A percentile compares a stretch with the other conserved stretches of the same genome.
Conservation (phyloP, 1,140 invertebrate genomes). For the Condylostylus longicornis region DNA sequence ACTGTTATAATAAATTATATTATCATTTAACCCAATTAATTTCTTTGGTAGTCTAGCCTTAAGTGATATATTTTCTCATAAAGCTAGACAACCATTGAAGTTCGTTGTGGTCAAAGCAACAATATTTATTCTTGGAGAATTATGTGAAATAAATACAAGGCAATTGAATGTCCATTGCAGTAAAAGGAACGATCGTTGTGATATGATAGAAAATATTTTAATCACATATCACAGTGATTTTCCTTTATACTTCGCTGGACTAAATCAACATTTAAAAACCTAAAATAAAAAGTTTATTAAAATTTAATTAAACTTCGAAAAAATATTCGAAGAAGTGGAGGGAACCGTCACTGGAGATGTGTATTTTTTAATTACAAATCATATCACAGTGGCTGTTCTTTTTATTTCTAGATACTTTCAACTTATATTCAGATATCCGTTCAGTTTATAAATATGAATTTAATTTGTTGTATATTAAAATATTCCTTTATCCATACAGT, state of each 20-base stretch:
- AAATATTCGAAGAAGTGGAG: constrained; percentile 13
- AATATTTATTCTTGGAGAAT: not conserved
- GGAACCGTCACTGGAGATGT: constrained; percentile 24
- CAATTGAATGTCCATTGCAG: constrained; percentile 4
- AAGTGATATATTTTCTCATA: constrained; percentile 25
- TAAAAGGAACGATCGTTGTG: constrained; percentile 32
- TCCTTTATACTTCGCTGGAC: constrained; percentile 27
- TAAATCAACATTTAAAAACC: constrained; percentile 2
- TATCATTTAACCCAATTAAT: constrained; percentile 17
- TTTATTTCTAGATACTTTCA: too few relatives aligned
- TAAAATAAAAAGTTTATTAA: not conserved
- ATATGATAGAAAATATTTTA: constrained; percentile 20
- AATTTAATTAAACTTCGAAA: not conserved
- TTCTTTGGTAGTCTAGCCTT: constrained; percentile 31
- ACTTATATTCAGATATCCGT: too few relatives aligned
- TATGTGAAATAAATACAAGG: not conserved
- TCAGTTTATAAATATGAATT: too few relatives aligned
- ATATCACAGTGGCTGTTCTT: constrained; percentile 32
- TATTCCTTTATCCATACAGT: too few relatives aligned
- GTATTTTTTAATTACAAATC: constrained; percentile 7
- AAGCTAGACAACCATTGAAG: constrained; percentile 32
- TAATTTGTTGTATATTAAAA: too few relatives aligned
- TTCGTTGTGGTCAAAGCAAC: constrained; percentile 25
- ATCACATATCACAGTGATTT: constrained; percentile 32
- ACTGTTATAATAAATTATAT: not conserved